Evolutionary conservation across 2,797 vertebrate species (phyloP), one percentile per base, ranked within the genome.

Genomic region (Pterois miles): DNA sequence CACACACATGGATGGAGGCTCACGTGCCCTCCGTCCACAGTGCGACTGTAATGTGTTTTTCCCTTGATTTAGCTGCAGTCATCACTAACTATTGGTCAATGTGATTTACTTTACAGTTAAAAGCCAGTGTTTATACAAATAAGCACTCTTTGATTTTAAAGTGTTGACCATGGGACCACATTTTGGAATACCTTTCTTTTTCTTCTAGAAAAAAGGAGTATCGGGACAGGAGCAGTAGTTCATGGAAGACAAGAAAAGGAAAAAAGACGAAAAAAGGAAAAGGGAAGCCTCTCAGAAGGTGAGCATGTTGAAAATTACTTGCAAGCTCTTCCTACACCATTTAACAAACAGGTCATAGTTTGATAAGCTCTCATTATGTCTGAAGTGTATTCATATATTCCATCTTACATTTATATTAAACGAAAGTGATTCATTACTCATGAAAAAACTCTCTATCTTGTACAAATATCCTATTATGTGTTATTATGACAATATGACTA

Each of bases 191-290:
- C 40, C 18, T n/a, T 36, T 54, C 31, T 58, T 36, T 81, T 74
- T 8, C 70, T 8, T 31, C 57, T 34, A 84, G 81, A 94, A 97
- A 96, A 98, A 96, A 97, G 94, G 96, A 96, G 94, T 93, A 96
- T 96, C 96, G 96, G 96, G 97, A 98, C 98, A 96, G 97, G 98
- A 98, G 97, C 96, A 96, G 97, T 97, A 98, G 98, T 99, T 99
- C 97, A 99, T 99, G 98, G 98, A 99, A 99, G 98, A 99, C 98
- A 99, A 99, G 98, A 99, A 99, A 99, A 99, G 98, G 97, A 99
- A 99, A 96, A 99, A 99, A 94, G 98, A 99, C 94, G 98, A 99
- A 91, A 99, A 99, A 96, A 98, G 97, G 96, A 99, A 99, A 97
- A 99, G 98, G 95, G 98, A 99, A 96, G 96, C 97, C 95, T 96